phyloP scores from a whole-genome alignment of 1,140 invertebrate genomes.

The Protaetia brevitarsis region DNA sequence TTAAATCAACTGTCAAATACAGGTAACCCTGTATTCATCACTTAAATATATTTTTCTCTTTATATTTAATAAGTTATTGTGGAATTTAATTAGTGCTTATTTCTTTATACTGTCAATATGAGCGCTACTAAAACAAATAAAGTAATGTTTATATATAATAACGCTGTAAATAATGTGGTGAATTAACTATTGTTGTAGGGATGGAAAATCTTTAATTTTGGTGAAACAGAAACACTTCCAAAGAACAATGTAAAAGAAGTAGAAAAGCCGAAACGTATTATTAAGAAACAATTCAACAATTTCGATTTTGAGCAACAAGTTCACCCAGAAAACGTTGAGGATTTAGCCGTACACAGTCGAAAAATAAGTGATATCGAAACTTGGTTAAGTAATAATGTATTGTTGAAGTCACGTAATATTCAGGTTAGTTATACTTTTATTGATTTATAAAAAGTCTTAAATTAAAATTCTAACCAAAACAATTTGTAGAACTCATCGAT shows the following conservation, averaged over 20 bases:
- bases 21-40: too few relatives aligned
- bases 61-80: too few relatives aligned
- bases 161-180: background rate
- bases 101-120: background rate
- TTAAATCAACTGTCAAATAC: too few relatives aligned
- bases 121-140: too few relatives aligned
- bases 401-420: slow-evolving; percentile 26
- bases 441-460: background rate
- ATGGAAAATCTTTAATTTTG: slow-evolving; percentile 41
- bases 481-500: slow-evolving; percentile 50
- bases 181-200: background rate
- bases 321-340: slow-evolving; percentile 52
- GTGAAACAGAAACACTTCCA: slow-evolving; percentile 13
- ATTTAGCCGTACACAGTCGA: slow-evolving; percentile 60
- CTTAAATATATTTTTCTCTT: too few relatives aligned
- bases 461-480: slow-evolving; percentile 10
- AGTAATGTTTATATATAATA: too few relatives aligned
- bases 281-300: background rate
- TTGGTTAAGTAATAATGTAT: slow-evolving; percentile 51
- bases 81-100: too few relatives aligned
- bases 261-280: background rate
- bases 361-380: slow-evolving; percentile 60
- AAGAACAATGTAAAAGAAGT: background rate
- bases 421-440: too few relatives aligned
- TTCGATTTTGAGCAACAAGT: slow-evolving; percentile 50